Percentiles rank a stretch among this genome's conserved stretches.
Conservation (phyloP, 2,888 invertebrate species). For the Pyrocoelia pectoralis region DNA sequence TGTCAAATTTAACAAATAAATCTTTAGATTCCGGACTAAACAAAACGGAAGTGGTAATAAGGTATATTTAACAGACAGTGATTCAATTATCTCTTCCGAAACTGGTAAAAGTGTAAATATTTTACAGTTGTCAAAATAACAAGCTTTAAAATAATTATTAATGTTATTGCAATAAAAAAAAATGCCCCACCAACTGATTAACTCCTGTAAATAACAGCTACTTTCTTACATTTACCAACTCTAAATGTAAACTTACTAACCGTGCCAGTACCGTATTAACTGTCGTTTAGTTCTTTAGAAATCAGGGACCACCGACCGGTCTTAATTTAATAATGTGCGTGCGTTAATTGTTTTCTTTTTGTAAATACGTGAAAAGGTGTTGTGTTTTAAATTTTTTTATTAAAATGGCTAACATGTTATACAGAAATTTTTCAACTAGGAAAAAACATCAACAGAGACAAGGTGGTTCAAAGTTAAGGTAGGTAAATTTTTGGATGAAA, state of each 20-base stretch:
- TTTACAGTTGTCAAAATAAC: conserved; percentile 15
- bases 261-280: conserved; percentile 51
- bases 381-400: no score
- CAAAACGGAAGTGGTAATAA: conserved; percentile 10
- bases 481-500: conserved; percentile 17
- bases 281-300: conserved; percentile 39
- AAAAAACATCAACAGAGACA: conserved; percentile 46
- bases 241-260: conserved; percentile 36
- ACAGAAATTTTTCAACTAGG: conserved; percentile 42
- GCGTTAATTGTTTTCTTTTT: conserved; percentile 12
- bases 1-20: background rate
- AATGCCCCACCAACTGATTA: conserved; percentile 26
- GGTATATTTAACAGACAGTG: conserved; percentile 14
- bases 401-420: conserved; percentile 43
- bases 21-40: no score
- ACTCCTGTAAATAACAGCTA: conserved; percentile 28
- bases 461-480: conserved; percentile 43
- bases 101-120: conserved; percentile 29
- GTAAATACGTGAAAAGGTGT: background rate
- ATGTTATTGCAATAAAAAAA: conserved; percentile 3
- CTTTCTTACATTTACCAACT: conserved; percentile 36
- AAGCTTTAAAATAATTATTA: background rate
- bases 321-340: conserved; percentile 18
- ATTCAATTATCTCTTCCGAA: conserved; percentile 12
- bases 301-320: conserved; percentile 21